phyloP scores from a whole-genome alignment of 2,888 invertebrate genomes.

The Caenorhabditis sulstoni region DNA sequence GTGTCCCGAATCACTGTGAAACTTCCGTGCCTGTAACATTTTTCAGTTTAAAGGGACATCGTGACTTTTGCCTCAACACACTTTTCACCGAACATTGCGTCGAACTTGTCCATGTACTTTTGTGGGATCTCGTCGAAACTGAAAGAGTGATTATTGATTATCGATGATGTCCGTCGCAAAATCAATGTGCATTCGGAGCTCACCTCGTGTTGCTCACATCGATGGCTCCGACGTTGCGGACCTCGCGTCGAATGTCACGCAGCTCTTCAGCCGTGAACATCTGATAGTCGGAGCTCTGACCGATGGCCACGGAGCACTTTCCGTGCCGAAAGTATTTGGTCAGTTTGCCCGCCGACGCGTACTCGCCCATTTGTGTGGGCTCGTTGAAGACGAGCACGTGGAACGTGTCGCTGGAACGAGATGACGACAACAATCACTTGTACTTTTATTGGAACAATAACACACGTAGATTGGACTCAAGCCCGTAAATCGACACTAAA shows the following conservation, averaged over 20 bases:
- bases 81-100: neutral
- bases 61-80: too few species aligned
- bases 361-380: neutral
- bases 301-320: neutral
- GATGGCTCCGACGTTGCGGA: neutral
- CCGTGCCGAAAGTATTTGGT: neutral
- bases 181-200: too few species aligned
- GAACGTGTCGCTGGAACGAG: neutral
- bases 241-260: neutral
- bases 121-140: neutral
- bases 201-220: neutral
- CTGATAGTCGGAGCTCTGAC: neutral
- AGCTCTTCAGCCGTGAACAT: neutral
- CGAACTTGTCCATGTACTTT: neutral
- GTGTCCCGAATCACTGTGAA: neutral
- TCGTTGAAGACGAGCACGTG: neutral
- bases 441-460: too few species aligned
- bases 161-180: too few species aligned
- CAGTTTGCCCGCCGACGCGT: neutral
- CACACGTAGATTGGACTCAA: too few species aligned
- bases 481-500: too few species aligned
- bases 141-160: neutral
- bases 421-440: too few species aligned
- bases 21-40: neutral
- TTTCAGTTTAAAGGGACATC: neutral